A percentile compares a stretch with the other conserved stretches of the same genome.
These are phyloP conservation scores for Heteromormyrus szaboi DNA, from an alignment of 2,797 vertebrate genomes.

Conservation along the genomic window DNA sequence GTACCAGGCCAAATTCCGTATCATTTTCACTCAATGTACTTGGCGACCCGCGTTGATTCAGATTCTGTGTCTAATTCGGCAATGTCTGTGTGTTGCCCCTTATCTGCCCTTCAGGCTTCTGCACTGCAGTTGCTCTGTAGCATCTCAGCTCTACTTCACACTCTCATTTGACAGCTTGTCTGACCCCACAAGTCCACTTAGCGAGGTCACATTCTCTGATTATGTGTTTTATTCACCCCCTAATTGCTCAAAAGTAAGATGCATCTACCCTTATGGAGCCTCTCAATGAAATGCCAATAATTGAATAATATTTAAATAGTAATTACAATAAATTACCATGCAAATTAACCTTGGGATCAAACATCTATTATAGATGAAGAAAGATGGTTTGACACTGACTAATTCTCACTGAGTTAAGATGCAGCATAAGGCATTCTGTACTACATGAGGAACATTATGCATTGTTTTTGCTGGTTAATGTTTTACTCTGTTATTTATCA, in stretches of 20 bases:
- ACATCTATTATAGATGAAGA: neutral
- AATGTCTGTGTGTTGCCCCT: neutral
- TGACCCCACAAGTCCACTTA: neutral
- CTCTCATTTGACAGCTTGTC: neutral
- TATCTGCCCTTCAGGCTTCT: neutral
- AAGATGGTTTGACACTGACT: neutral
- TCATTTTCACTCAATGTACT: neutral
- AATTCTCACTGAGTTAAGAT: neutral
- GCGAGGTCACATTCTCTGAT: neutral
- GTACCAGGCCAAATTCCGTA: neutral
- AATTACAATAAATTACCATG: conserved; percentile 17
- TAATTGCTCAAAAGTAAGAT: neutral
- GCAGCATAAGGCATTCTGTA: neutral
- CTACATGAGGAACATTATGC: neutral
- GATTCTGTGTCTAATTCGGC: neutral
- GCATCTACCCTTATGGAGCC: neutral
- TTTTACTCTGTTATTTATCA: neutral
- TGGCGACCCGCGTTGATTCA: neutral
- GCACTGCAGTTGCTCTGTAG: neutral
- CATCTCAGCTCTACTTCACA: neutral
- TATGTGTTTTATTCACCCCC: neutral
- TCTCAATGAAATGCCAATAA: conserved; percentile 4
- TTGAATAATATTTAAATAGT: conserved; percentile 17
- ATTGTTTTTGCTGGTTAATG: neutral
- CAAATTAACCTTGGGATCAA: conserved; percentile 9